Evolutionary conservation across 2,113 vertebrate genomes (phyloP).

Genomic region (Syngnathoides biaculeatus): DNA sequence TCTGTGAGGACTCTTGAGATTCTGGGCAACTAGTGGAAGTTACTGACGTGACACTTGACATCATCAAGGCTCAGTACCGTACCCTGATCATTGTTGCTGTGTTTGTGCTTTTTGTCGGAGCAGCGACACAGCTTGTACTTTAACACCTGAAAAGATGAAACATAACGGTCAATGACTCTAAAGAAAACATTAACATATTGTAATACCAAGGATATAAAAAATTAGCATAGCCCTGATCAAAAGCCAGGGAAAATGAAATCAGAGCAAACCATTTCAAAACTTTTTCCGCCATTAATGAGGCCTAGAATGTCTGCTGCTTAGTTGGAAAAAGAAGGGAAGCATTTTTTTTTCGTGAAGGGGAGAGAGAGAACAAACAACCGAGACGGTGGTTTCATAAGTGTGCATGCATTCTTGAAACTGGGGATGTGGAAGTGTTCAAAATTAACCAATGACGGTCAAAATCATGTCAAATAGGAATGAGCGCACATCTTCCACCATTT

Average conservation of each 20-base stretch:
- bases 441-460: too few relatives aligned
- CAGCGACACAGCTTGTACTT: slow-evolving; percentile 89
- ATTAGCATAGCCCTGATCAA: neutral
- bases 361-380: too few relatives aligned
- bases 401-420: too few relatives aligned
- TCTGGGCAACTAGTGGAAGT: slow-evolving; percentile 63
- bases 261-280: neutral
- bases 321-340: too few relatives aligned
- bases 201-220: neutral
- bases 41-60: slow-evolving; percentile 93
- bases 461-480: too few relatives aligned
- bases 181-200: neutral
- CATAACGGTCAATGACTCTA: neutral
- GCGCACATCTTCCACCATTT: too few relatives aligned
- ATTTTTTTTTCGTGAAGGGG: too few relatives aligned
- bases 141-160: slow-evolving; percentile 76
- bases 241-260: neutral
- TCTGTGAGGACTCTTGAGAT: slow-evolving; percentile 12
- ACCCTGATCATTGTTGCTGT: slow-evolving; percentile 83
- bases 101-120: slow-evolving; percentile 81
- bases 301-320: neutral
- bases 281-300: neutral
- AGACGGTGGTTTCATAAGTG: too few relatives aligned
- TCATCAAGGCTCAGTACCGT: slow-evolving; percentile 90
- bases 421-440: too few relatives aligned